These are phyloP conservation scores for Steinernema feltiae DNA, from an alignment of 1,140 invertebrate species.

Conservation along the genomic window DNA sequence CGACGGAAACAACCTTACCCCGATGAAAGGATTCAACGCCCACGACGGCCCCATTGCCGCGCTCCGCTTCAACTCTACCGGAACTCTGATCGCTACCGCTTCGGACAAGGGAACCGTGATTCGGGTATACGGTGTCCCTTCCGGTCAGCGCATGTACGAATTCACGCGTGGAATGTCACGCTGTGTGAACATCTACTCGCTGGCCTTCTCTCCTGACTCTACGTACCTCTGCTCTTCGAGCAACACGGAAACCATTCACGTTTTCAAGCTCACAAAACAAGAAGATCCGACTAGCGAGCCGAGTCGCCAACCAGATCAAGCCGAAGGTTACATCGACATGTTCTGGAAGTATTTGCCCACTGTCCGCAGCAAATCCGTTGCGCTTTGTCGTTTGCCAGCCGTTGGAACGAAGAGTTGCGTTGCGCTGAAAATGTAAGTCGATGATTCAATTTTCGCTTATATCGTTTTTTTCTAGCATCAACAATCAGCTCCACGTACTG, in stretches of 20 bases:
- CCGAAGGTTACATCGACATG: slow-evolving; percentile 1
- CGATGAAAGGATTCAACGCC: slow-evolving; percentile 65
- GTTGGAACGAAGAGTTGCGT: not conserved
- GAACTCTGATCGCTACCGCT: slow-evolving; percentile 80
- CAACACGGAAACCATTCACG: slow-evolving; percentile 95
- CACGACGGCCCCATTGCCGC: slow-evolving; percentile 93
- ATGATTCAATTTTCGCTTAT: not conserved
- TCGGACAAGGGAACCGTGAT: slow-evolving; percentile 93
- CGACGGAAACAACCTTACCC: slow-evolving; percentile 78
- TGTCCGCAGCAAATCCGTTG: not conserved
- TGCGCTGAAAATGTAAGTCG: not conserved
- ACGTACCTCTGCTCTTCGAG: slow-evolving; percentile 83
- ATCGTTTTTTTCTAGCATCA: slow-evolving; percentile 24
- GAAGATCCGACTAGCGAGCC: not conserved
- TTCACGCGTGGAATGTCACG: slow-evolving; percentile 92
- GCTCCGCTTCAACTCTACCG: slow-evolving; percentile 80
- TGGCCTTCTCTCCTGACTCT: slow-evolving; percentile 86
- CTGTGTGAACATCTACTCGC: slow-evolving; percentile 76
- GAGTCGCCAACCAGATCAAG: not conserved
- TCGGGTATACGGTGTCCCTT: slow-evolving; percentile 79
- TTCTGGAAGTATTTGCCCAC: not conserved
- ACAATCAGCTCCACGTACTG: slow-evolving; percentile 28
- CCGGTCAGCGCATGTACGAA: slow-evolving; percentile 84
- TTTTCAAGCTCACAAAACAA: slow-evolving; percentile 76
- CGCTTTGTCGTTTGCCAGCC: not conserved